phyloP scores from a whole-genome alignment of 2,888 invertebrate genomes.

The Liposcelis brunnea region DNA sequence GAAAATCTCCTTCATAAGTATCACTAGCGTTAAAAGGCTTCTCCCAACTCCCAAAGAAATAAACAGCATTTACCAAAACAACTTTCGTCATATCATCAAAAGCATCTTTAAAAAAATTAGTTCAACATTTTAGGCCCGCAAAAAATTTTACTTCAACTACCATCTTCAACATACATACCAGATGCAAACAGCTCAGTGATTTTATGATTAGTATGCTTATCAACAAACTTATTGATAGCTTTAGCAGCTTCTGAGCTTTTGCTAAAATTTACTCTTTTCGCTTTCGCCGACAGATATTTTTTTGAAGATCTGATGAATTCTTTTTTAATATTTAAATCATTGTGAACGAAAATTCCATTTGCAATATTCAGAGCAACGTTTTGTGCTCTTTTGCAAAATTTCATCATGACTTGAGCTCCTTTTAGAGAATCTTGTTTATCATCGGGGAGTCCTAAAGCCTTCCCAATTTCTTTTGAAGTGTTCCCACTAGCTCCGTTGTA shows the following conservation, averaged over 20 bases:
- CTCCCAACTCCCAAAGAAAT: conserved; percentile 69
- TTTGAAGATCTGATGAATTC: conserved; percentile 38
- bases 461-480: conserved; percentile 16
- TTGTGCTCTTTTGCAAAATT: conserved; percentile 12
- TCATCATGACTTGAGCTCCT: background rate
- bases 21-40: conserved; percentile 38
- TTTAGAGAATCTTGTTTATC: conserved; percentile 11
- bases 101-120: no score
- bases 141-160: conserved; percentile 10
- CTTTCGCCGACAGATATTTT: conserved; percentile 43
- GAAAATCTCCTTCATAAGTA: conserved; percentile 47
- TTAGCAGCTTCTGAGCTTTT: conserved; percentile 30
- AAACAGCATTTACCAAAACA: conserved; percentile 68
- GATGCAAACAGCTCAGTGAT: conserved; percentile 56
- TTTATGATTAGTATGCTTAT: conserved; percentile 58
- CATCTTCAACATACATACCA: no score
- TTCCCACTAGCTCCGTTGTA: conserved; percentile 16
- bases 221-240: conserved; percentile 65
- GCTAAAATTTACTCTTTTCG: conserved; percentile 43
- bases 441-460: conserved; percentile 13
- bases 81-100: conserved; percentile 39
- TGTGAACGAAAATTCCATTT: conserved; percentile 50
- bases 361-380: conserved; percentile 44
- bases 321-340: conserved; percentile 32
- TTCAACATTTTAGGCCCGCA: conserved; percentile 3